Percentiles rank a stretch among this genome's conserved stretches.
Conservation (phyloP, 2,888 invertebrate genomes). For the Melolontha melolontha region DNA sequence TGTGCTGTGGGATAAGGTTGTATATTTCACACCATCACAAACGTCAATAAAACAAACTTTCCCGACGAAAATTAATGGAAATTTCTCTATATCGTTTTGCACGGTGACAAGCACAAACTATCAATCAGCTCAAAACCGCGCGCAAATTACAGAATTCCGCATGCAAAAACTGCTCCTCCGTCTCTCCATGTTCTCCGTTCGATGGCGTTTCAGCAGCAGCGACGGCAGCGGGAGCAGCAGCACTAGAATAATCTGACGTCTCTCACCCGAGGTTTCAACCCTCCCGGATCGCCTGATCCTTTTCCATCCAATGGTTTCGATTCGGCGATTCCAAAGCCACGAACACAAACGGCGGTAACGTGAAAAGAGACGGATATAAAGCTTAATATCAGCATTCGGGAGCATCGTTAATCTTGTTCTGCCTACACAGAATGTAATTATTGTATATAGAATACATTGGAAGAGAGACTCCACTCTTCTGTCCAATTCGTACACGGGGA, state of each 20-base stretch:
- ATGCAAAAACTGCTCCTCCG: slow-evolving; percentile 56
- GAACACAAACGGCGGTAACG: slow-evolving; percentile 5
- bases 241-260: slow-evolving; percentile 55
- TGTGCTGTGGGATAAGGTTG: no score
- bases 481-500: no score
- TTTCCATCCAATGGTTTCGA: slow-evolving; percentile 39
- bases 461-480: no score
- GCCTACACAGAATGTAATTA: slow-evolving; percentile 66
- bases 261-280: slow-evolving; percentile 46
- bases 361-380: slow-evolving; percentile 50
- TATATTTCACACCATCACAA: slow-evolving; percentile 33
- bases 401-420: slow-evolving; percentile 66
- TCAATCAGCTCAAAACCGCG: slow-evolving; percentile 65
- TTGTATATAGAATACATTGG: slow-evolving; percentile 56
- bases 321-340: slow-evolving; percentile 15
- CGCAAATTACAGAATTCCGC: slow-evolving; percentile 64
- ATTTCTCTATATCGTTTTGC: slow-evolving; percentile 65
- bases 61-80: slow-evolving; percentile 64
- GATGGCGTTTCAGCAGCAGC: slow-evolving; percentile 54
- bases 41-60: slow-evolving; percentile 56
- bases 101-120: slow-evolving; percentile 64
- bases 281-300: slow-evolving; percentile 49
- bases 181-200: slow-evolving; percentile 45
- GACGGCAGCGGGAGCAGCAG: slow-evolving; percentile 9
- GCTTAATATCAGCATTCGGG: slow-evolving; percentile 65